A percentile compares a stretch with the other conserved stretches of the same genome.
These are phyloP conservation scores for Listronotus oregonensis DNA, from an alignment of 1,140 invertebrate genomes.

Conservation along the genomic window DNA sequence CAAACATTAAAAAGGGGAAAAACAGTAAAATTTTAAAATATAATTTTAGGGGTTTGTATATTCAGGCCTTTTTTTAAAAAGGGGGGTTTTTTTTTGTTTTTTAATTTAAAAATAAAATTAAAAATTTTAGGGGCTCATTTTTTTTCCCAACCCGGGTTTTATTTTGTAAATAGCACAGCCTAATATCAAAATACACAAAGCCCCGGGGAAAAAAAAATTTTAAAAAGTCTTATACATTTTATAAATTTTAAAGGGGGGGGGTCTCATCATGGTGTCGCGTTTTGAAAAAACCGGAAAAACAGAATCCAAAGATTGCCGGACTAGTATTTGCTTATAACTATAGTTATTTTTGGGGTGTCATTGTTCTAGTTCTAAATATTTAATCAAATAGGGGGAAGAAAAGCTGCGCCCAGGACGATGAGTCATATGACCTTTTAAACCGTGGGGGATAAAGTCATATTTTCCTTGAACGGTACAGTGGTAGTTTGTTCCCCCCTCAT, in stretches of 20 bases:
- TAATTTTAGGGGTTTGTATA: conserved; percentile 9
- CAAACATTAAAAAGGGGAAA: conserved; percentile 9
- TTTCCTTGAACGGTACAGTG: too few species aligned
- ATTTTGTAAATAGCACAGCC: conserved; percentile 33
- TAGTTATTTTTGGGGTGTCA: too few species aligned
- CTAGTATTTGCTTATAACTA: too few species aligned
- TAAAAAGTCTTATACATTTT: neutral
- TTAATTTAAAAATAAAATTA: conserved; percentile 4
- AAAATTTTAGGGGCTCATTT: conserved; percentile 3
- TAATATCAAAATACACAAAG: conserved; percentile 27
- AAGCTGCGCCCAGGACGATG: too few species aligned
- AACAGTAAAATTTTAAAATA: conserved; percentile 11
- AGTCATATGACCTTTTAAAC: too few species aligned
- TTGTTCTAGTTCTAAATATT: too few species aligned
- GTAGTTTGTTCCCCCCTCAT: too few species aligned
- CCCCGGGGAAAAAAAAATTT: neutral
- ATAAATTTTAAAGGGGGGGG: neutral
- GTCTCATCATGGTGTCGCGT: too few species aligned
- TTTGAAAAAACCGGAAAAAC: too few species aligned
- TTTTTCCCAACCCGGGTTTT: conserved; percentile 32
- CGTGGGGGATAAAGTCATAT: too few species aligned
- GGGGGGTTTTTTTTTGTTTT: neutral
- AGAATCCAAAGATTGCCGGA: too few species aligned
- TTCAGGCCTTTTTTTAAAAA: conserved; percentile 1
- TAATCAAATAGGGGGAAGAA: too few species aligned